phyloP scores from a whole-genome alignment of 2,113 vertebrate genomes.

The Mirounga angustirostris region DNA sequence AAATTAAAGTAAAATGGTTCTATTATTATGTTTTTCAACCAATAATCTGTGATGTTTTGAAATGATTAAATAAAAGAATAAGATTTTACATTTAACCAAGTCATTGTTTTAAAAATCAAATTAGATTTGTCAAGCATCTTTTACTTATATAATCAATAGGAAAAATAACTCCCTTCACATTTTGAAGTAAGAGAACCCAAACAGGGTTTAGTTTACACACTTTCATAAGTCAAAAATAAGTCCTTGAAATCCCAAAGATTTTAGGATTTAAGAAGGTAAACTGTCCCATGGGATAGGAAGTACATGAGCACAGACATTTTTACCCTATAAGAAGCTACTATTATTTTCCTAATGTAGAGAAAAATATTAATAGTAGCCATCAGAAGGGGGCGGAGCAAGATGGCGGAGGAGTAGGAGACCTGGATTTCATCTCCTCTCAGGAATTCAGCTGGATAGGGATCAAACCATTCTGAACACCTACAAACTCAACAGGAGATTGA shows the following conservation, averaged over 20 bases:
- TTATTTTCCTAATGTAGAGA: neutral
- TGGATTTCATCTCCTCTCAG: no score
- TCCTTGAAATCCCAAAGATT: conserved; percentile 63
- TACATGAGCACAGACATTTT: neutral
- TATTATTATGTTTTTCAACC: neutral
- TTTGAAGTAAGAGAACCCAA: neutral
- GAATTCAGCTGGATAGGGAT: no score
- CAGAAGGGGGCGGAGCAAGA: no score
- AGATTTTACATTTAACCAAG: neutral
- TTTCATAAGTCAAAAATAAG: conserved; percentile 9
- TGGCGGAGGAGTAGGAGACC: no score
- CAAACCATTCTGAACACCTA: no score
- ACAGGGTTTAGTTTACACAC: neutral
- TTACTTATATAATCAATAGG: neutral
- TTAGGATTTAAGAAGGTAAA: conserved; percentile 78
- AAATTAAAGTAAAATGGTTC: conserved; percentile 13
- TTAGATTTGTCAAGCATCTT: neutral
- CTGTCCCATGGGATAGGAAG: conserved; percentile 52
- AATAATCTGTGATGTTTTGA: neutral
- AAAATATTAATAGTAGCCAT: neutral
- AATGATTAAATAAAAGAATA: neutral
- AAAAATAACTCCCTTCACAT: neutral
- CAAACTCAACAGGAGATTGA: no score
- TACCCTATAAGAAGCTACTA: neutral
- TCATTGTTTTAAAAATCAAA: conserved; percentile 1